Evolutionary conservation across 2,113 vertebrate species (phyloP).

Genomic region (Melanerpes formicivorus): DNA sequence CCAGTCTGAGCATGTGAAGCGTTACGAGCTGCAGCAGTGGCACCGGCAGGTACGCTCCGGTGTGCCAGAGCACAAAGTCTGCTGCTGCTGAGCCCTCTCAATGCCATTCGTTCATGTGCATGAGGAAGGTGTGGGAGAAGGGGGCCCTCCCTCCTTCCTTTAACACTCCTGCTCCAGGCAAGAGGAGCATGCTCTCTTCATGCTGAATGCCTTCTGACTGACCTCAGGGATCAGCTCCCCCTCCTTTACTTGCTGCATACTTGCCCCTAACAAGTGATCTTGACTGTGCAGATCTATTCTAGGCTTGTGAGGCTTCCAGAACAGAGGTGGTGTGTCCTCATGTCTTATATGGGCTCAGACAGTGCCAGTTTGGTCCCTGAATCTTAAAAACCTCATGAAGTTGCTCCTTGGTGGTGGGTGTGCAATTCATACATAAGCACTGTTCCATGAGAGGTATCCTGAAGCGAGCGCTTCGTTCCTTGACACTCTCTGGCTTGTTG

Average conservation of each 20-base stretch:
- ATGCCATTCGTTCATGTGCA: background rate
- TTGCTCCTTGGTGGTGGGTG: background rate
- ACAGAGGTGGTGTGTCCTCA: background rate
- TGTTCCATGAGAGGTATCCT: background rate
- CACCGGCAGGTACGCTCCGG: background rate
- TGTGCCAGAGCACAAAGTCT: background rate
- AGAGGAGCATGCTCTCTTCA: background rate
- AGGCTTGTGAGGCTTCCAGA: background rate
- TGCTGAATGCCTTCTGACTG: background rate
- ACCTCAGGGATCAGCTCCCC: background rate
- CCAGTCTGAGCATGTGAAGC: background rate
- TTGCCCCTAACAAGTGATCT: background rate
- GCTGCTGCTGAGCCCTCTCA: background rate
- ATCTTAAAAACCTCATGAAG: background rate
- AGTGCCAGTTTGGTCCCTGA: background rate
- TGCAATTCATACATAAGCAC: background rate
- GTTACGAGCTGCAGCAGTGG: background rate
- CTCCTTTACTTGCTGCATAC: background rate
- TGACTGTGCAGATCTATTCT: background rate
- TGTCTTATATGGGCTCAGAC: background rate
- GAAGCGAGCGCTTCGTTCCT: background rate
- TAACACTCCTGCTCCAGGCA: background rate
- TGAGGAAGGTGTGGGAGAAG: background rate
- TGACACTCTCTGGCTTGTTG: background rate
- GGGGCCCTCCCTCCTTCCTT: background rate